Evolutionary conservation across 2,797 vertebrate species (phyloP).

Genomic region (Diglossa cyanea): DNA sequence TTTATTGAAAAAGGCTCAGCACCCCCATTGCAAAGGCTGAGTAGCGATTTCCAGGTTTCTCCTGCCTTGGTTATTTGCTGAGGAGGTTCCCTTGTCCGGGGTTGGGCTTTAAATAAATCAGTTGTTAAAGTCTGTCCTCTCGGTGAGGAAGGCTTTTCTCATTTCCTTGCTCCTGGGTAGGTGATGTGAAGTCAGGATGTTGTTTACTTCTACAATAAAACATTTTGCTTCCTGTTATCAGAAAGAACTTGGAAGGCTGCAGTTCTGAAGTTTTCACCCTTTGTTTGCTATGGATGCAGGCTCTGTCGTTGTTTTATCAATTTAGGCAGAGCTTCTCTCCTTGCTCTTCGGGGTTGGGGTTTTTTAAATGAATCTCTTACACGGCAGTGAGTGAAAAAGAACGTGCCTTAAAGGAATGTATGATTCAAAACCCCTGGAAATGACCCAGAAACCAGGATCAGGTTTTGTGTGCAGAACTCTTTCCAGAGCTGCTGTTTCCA

Average conservation of each 20-base stretch:
- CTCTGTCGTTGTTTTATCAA: not conserved
- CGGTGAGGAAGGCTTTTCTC: not conserved
- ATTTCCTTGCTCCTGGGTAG: not conserved
- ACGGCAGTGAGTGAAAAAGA: not conserved
- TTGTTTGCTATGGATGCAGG: not conserved
- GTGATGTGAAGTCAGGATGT: not conserved
- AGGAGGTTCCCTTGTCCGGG: not conserved
- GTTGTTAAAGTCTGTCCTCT: not conserved
- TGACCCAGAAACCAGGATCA: not conserved
- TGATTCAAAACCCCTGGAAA: conserved; percentile 13
- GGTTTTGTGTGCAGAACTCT: not conserved
- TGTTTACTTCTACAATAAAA: not conserved
- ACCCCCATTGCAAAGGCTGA: not conserved
- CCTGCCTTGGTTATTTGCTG: not conserved
- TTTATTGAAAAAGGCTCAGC: not conserved
- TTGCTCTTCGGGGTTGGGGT: not conserved
- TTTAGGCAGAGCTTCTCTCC: not conserved
- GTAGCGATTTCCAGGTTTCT: not conserved
- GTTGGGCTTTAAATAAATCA: not conserved
- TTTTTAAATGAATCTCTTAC: not conserved
- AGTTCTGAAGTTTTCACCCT: not conserved
- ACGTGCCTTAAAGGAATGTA: not conserved
- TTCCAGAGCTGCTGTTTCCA: not conserved
- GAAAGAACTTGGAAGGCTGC: not conserved
- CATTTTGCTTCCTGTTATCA: conserved; percentile 23